These are phyloP conservation scores for Unio pictorum DNA, from an alignment of 2,888 invertebrate genomes.

Conservation along the genomic window DNA sequence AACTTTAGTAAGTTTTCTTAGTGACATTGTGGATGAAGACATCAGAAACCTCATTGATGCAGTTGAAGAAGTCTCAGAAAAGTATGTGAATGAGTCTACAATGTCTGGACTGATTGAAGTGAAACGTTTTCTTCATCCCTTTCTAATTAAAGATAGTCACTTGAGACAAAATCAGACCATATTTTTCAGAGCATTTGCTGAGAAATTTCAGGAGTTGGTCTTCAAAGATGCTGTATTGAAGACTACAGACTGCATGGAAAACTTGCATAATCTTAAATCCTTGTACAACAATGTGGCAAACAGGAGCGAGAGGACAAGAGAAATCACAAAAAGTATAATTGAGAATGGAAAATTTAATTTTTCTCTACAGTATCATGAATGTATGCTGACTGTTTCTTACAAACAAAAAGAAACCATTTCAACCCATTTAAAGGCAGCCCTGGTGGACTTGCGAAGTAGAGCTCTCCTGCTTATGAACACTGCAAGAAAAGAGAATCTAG, in stretches of 20 bases:
- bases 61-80: too few species aligned
- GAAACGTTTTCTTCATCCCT: too few species aligned
- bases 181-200: too few species aligned
- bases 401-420: constrained; percentile 21
- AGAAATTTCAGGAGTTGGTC: too few species aligned
- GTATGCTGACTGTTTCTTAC: constrained; percentile 20
- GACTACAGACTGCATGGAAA: constrained; percentile 30
- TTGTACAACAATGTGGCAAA: constrained; percentile 47
- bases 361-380: constrained; percentile 3
- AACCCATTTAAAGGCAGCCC: constrained; percentile 7
- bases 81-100: too few species aligned
- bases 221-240: too few species aligned
- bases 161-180: too few species aligned
- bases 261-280: constrained; percentile 37
- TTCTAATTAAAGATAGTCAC: too few species aligned
- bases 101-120: too few species aligned
- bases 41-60: constrained; percentile 46
- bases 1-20: constrained; percentile 28
- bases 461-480: too few species aligned
- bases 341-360: constrained; percentile 27
- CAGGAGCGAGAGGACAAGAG: constrained; percentile 40
- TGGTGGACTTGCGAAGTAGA: constrained; percentile 36
- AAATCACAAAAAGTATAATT: constrained; percentile 32
- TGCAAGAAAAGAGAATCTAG: too few species aligned
- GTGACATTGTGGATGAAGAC: constrained; percentile 37